Base-by-base conservation (phyloP, 2,888 invertebrate genomes). In the Leptopilina syphax region DNA sequence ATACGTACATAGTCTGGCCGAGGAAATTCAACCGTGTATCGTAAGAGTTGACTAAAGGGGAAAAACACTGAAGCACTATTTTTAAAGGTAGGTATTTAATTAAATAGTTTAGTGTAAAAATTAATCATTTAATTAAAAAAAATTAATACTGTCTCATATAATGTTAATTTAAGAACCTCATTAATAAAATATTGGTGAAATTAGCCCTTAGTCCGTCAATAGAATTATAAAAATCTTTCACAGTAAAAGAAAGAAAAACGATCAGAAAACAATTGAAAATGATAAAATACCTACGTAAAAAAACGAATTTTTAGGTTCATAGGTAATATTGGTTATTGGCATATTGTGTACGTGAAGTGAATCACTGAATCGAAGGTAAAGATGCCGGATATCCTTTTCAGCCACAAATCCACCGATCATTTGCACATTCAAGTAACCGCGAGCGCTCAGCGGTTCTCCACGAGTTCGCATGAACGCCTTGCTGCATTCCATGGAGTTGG, bases 341-440 rank as follows among this genome's bases (percentile, higher is more conserved):
- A 44, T 70, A 70, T 13, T 70, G 68, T 70, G 50, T 50, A 70
- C 68, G 50, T 70, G 68, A 70, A 70, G 18, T 47, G 70, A 73
- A 73, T 73, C 0, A 34, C 9, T 34, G 70, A 73, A 57, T 57
- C 54, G 13, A 73, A 54, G 57, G 9, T 5, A 41, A 73, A 77
- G 77, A 27, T 65, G 44, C 7, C 65, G 65, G 27, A 18, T 8
- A 27, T 65, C 65, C 27, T n/a, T 77, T 87, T 85, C 83, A 83
- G 80, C 83, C 80, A 81, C 85, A 83, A 85, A 85, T 84, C 81
- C 85, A 83, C 84, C 84, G 82, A 88, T 86, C 84, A 85, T 87
- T 87, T 85, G 84, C 83, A 84, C 85, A 85, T 85, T 84, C 83
- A 82, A 86, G 84, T 85, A 84, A 82, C 84, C 82, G 82, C 78